Evolutionary conservation across 2,888 invertebrate genomes (phyloP).

Genomic region (Euplagia quadripunctaria): DNA sequence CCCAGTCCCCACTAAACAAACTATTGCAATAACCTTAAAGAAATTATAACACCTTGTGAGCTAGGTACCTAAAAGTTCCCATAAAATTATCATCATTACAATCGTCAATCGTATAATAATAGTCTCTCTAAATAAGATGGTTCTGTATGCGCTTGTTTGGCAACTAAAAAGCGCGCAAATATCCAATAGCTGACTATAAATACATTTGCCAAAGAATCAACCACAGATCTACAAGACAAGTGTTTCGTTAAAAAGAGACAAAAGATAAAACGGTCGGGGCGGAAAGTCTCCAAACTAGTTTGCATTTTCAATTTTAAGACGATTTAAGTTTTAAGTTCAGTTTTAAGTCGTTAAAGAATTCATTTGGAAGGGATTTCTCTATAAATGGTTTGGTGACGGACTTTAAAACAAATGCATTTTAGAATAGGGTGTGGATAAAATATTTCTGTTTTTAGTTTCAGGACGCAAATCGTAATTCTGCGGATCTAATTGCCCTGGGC

Average conservation of each 20-base stretch:
- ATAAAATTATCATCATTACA: too few relatives aligned
- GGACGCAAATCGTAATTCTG: neutral
- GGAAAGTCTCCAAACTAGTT: slow-evolving; percentile 72
- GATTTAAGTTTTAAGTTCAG: slow-evolving; percentile 80
- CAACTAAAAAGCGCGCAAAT: too few relatives aligned
- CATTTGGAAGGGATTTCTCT: slow-evolving; percentile 69
- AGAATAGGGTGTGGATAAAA: slow-evolving; percentile 18
- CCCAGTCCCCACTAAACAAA: too few relatives aligned
- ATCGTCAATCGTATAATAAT: too few relatives aligned
- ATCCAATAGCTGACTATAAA: neutral
- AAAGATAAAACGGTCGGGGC: slow-evolving; percentile 56
- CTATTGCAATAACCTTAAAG: too few relatives aligned
- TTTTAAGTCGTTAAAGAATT: slow-evolving; percentile 72
- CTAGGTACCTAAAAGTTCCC: too few relatives aligned
- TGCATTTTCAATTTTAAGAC: slow-evolving; percentile 84
- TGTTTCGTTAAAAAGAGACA: slow-evolving; percentile 55
- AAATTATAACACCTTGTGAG: too few relatives aligned
- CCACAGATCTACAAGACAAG: slow-evolving; percentile 21
- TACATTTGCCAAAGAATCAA: neutral
- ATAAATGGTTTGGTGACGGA: slow-evolving; percentile 59
- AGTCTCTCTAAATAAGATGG: too few relatives aligned
- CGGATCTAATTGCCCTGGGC: too few relatives aligned
- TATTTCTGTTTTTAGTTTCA: neutral
- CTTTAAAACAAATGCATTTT: slow-evolving; percentile 38
- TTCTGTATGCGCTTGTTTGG: too few relatives aligned